A percentile compares a stretch with the other conserved stretches of the same genome.
Conservation (phyloP, 2,113 vertebrate species). For the Aepyceros melampus region DNA sequence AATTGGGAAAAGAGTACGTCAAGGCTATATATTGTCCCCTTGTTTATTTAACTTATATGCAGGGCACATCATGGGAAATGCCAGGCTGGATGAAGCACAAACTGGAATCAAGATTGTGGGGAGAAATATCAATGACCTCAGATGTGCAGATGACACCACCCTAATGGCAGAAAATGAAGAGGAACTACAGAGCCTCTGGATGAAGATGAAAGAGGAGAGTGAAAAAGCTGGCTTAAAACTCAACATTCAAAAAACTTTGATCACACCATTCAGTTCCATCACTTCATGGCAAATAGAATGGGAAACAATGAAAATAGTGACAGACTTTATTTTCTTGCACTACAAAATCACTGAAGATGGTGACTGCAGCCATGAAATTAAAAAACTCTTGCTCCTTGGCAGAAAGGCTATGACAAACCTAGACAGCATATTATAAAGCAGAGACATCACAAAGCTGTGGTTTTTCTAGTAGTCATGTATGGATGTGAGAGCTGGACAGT, state of each 20-base stretch:
- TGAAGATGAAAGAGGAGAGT: neutral
- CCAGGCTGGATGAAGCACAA: neutral
- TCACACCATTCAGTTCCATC: neutral
- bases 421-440: neutral
- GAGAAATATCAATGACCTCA: neutral
- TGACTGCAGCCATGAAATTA: neutral
- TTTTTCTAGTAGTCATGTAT: neutral
- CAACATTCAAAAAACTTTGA: neutral
- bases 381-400: neutral
- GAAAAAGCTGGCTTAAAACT: neutral
- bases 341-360: neutral
- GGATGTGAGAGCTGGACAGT: neutral
- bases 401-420: neutral
- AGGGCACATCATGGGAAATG: neutral
- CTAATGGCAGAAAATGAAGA: neutral
- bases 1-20: neutral
- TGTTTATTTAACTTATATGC: neutral
- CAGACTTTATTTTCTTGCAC: neutral
- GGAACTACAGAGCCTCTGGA: neutral
- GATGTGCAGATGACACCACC: neutral
- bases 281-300: neutral
- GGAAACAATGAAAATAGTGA: neutral
- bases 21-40: neutral
- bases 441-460: neutral
- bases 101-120: neutral